Base-by-base conservation (phyloP, 2,888 invertebrate species). In the Eurytoma californica region DNA sequence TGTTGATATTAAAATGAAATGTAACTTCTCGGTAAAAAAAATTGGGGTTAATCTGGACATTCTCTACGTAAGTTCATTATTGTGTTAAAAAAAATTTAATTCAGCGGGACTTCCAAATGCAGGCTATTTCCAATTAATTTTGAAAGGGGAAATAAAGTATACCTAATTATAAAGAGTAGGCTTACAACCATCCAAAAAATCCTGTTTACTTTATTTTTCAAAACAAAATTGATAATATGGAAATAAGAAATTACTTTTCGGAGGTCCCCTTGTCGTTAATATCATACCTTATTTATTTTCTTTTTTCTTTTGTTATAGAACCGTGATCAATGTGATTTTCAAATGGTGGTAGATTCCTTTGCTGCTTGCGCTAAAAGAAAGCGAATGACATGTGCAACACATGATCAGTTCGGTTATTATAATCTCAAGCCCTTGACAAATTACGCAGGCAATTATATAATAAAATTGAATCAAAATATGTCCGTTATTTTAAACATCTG, bases 401-500 rank as follows among this genome's bases (percentile, higher is more conserved):
- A 24, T 0, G 13, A 76, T 4, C 3, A 63, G 3, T 49, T 28
- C 4, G 51, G n/a, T 12, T 57, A 57, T 47, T 76, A 76, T n/a
- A 53, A 65, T 70, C 57, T 76, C 0, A 65, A 55, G 12, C 18
- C 69, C 0, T n/a, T 76, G 18, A 76, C 12, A 0, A 49, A 76
- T 70, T 24, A 28, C 3, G 13, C 63, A 0, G 18, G 57, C 1
- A 76, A 70, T 63, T 76, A 76, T n/a, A 61, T 63, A 18, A n/a
- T 65, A 0, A 1, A 12, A 3, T 49, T 76, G 39, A 57, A 55
- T 49, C 4, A 30, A 12, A 63, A 63, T 24, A 7, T 57, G 0
- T 14, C 69, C 0, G 57, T 63, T 18, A 28, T 76, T 69, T 57
- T 76, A 18, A 76, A 76, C 16, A 14, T 76, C 3, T 76, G 76